Evolutionary conservation across 2,797 vertebrate species (phyloP).

Genomic region (Lagorchestes hirsutus): DNA sequence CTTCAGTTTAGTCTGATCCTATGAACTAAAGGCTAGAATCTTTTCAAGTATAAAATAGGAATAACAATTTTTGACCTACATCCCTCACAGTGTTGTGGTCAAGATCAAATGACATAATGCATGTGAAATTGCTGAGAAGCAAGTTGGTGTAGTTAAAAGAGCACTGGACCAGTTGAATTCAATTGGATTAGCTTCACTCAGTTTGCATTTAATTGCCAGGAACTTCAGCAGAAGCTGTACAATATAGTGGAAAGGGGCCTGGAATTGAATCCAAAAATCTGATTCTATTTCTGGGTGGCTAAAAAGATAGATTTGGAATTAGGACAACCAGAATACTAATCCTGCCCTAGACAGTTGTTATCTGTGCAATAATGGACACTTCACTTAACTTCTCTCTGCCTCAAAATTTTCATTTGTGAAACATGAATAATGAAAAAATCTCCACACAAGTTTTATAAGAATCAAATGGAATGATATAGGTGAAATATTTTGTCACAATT

Average conservation of each 20-base stretch:
- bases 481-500: not conserved
- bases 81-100: not conserved
- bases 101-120: not conserved
- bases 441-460: not conserved
- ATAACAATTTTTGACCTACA: not conserved
- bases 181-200: not conserved
- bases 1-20: not conserved
- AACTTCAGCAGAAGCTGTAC: not conserved
- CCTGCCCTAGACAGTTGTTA: not conserved
- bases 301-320: not conserved
- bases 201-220: not conserved
- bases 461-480: not conserved
- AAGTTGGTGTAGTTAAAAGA: not conserved
- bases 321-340: not conserved
- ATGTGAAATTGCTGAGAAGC: not conserved
- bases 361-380: not conserved
- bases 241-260: not conserved
- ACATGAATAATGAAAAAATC: not conserved
- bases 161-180: not conserved
- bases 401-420: not conserved
- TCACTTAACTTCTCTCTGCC: not conserved
- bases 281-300: not conserved
- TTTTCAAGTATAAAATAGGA: not conserved
- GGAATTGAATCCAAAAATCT: not conserved
- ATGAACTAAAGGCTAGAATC: not conserved